Conservation (phyloP, 2,888 invertebrate species). For the Machimus atricapillus region DNA sequence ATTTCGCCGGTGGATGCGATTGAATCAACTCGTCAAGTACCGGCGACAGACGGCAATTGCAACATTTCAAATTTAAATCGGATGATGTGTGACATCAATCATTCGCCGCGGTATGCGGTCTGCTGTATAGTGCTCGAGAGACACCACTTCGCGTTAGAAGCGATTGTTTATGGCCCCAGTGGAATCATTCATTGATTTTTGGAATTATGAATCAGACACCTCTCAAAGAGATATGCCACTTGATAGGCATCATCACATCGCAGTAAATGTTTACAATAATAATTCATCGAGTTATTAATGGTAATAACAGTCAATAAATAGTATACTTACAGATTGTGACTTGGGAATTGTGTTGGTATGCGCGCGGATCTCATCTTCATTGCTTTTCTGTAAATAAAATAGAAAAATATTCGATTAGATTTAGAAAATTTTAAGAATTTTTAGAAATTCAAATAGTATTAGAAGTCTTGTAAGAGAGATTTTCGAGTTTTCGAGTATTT, state of each 20-base stretch:
- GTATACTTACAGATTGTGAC: constrained; percentile 50
- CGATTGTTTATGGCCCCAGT: neutral
- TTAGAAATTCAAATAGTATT: neutral
- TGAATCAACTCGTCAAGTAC: neutral
- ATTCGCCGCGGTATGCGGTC: neutral
- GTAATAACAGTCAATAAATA: neutral
- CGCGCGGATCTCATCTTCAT: constrained; percentile 46
- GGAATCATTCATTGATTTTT: neutral
- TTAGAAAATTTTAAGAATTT: neutral
- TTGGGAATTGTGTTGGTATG: constrained; percentile 49
- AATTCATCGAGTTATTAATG: neutral
- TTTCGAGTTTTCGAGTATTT: neutral
- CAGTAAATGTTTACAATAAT: neutral
- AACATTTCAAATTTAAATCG: neutral
- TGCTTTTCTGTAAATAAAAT: constrained; percentile 50
- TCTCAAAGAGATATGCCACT: neutral
- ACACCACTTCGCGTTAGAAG: neutral
- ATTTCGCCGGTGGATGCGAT: neutral
- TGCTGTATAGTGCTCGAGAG: neutral
- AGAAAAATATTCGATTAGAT: neutral
- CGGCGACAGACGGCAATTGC: neutral
- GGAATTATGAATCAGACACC: neutral
- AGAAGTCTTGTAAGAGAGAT: neutral
- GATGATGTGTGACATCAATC: neutral
- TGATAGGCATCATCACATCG: neutral